A percentile compares a stretch with the other conserved stretches of the same genome.
Evolutionary conservation across 2,797 vertebrate species (phyloP).

Genomic region (Cirrhinus mrigala): DNA sequence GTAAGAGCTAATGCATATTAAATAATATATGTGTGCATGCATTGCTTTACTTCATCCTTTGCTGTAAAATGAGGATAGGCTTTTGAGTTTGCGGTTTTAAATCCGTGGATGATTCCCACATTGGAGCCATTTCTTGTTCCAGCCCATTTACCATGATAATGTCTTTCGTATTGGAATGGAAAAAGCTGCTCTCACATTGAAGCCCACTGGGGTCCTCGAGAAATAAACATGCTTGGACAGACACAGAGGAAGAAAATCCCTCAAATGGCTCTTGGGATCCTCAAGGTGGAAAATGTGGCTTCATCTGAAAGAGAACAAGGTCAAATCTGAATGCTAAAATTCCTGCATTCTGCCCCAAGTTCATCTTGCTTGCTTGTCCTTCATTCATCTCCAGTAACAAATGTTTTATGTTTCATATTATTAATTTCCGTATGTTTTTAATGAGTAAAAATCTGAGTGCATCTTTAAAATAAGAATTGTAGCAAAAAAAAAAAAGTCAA

Average conservation of each 20-base stretch:
- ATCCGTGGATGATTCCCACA: constrained; percentile 35
- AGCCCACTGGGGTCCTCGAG: constrained; percentile 40
- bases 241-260: constrained; percentile 47
- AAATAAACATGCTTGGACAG: constrained; percentile 55
- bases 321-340: constrained; percentile 45
- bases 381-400: background rate
- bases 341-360: background rate
- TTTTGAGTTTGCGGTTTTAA: constrained; percentile 42
- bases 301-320: constrained; percentile 53
- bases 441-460: background rate
- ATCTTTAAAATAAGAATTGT: constrained; percentile 17
- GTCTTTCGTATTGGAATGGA: constrained; percentile 54
- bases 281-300: constrained; percentile 50
- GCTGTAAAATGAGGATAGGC: constrained; percentile 17
- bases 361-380: constrained; percentile 2
- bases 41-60: constrained; percentile 16
- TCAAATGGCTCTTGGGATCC: constrained; percentile 39
- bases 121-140: constrained; percentile 50
- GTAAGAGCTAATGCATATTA: background rate
- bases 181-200: constrained; percentile 48
- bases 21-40: constrained; percentile 12
- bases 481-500: constrained; percentile 5
- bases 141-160: constrained; percentile 61
- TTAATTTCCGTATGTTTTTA: background rate
- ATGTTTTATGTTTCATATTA: background rate